phyloP scores from a whole-genome alignment of 2,113 vertebrate species.

The Stomatorhinus ivindoensis region DNA sequence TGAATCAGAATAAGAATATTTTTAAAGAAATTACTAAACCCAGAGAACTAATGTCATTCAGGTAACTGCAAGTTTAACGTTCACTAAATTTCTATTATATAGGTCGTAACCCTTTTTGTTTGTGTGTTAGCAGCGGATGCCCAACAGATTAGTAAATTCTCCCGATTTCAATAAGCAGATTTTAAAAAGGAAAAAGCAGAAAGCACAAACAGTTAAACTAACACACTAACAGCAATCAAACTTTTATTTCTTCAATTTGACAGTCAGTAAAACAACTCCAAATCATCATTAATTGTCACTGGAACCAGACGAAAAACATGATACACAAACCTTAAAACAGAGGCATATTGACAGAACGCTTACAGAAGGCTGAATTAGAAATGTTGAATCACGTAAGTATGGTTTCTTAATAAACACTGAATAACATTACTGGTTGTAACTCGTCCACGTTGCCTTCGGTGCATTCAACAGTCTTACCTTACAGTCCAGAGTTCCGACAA shows the following conservation, averaged over 20 bases:
- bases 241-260: background rate
- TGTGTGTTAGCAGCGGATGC: background rate
- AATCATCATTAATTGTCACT: background rate
- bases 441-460: background rate
- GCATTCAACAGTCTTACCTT: background rate
- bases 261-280: background rate
- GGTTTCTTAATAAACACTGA: background rate
- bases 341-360: background rate
- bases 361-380: background rate
- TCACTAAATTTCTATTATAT: background rate
- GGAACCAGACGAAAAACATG: background rate
- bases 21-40: background rate
- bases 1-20: background rate
- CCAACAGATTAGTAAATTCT: background rate
- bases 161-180: background rate
- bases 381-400: background rate
- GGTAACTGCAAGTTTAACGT: background rate
- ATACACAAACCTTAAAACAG: background rate
- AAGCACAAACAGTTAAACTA: background rate
- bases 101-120: background rate
- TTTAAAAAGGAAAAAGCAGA: background rate
- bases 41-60: background rate
- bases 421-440: background rate
- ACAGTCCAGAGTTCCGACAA: background rate
- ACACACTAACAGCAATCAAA: background rate